A percentile compares a stretch with the other conserved stretches of the same genome.
Conservation (phyloP, 1,140 invertebrate species). For the Globodera rostochiensis region DNA sequence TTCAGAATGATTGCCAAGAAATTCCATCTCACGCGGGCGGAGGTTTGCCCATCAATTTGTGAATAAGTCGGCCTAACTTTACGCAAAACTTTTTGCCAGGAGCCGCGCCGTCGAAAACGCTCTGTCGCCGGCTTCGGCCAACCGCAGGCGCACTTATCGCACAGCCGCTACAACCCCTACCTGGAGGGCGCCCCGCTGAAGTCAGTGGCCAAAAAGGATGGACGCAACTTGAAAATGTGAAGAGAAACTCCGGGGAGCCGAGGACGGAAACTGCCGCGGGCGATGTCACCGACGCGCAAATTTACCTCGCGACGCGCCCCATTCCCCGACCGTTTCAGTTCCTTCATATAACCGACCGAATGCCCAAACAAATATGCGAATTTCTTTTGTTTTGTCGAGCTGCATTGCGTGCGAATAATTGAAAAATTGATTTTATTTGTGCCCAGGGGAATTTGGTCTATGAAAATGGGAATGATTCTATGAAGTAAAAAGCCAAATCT, state of each 20-base stretch:
- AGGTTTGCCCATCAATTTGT: slow-evolving; percentile 29
- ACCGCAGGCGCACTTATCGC: slow-evolving; percentile 40
- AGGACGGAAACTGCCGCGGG: neutral
- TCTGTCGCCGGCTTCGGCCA: slow-evolving; percentile 39
- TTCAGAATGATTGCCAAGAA: slow-evolving; percentile 77
- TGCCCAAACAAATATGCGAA: too few relatives aligned
- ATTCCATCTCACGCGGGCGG: slow-evolving; percentile 73
- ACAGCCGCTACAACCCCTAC: slow-evolving; percentile 57
- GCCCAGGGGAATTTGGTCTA: too few relatives aligned
- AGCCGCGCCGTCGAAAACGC: slow-evolving; percentile 62
- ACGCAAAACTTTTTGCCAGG: slow-evolving; percentile 15
- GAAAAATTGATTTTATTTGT: too few relatives aligned
- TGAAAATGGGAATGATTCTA: too few relatives aligned
- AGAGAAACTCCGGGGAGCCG: neutral
- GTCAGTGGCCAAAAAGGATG: slow-evolving; percentile 67
- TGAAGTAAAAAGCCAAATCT: too few relatives aligned
- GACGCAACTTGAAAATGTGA: slow-evolving; percentile 46
- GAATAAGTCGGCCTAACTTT: slow-evolving; percentile 23
- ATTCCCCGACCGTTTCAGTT: neutral
- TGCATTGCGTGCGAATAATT: too few relatives aligned
- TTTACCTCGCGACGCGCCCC: neutral
- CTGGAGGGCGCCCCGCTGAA: slow-evolving; percentile 66
- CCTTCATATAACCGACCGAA: neutral
- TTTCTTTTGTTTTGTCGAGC: too few relatives aligned
- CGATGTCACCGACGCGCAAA: neutral